Evolutionary conservation across 64 coral and sea anemone species (phyloP), one percentile per base, ranked within the genome.

Genomic region (Dendrophyllia cribrosa): DNA sequence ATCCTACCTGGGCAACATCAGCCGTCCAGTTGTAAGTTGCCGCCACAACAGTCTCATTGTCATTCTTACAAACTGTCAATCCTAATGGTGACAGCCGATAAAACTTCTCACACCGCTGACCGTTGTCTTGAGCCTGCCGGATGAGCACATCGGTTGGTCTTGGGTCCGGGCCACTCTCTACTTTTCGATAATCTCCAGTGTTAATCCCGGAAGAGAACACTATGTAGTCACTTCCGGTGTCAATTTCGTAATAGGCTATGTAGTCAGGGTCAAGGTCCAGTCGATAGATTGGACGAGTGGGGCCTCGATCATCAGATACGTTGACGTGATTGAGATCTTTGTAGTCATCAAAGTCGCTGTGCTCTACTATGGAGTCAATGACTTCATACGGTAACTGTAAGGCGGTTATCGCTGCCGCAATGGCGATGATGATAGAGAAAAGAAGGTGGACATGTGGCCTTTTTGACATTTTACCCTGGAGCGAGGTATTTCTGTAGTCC

Each of bases 211-310:
- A 59, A 4, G 92, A 94, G 51, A 94, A 72, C 19, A 94, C 46
- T 7, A 88, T 49, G 19, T 88, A 94, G 45, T 89, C 86, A 26
- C 26, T 70, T 49, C 71, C 64, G 17, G 51, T 68, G 65, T 89
- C 56, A 43, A 94, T 83, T 25, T 94, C 92, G 50, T 94, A 89
- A 73, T 94, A 93, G 12, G 86, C 92, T 7, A 94, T 20, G 76
- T 94, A 94, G 15, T 77, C 86, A 0, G 86, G 86, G 65, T 94
- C 76, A 70, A 94, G 92, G 86, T 94, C 92, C 66, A 88, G 87
- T 75, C 92, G 86, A 58, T 94, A 94, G 47, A 94, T 75, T 4
- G 66, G 50, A 49, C 66, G 49, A 14, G 66, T 89, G 46, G 67
- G 64, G 74, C 9, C 25, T 16, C 3, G 80, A 7, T 51, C 70